phyloP scores from a whole-genome alignment of 2,888 invertebrate genomes.

The Seira musarum region DNA sequence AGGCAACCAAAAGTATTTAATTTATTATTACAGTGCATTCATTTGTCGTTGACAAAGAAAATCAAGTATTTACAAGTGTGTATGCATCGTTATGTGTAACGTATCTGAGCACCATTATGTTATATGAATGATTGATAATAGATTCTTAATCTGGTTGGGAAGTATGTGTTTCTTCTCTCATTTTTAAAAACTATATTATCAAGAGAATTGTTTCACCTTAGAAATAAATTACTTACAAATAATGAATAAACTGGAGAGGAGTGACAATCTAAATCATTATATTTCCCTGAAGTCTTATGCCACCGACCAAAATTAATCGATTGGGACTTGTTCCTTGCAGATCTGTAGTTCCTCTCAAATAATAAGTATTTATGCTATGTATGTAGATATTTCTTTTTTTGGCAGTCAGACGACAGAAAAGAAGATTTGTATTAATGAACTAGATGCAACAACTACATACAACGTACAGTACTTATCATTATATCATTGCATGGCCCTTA shows the following conservation, averaged over 20 bases:
- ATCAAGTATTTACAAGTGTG: no score
- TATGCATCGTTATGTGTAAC: not conserved
- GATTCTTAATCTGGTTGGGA: not conserved
- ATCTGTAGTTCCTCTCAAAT: constrained; percentile 31
- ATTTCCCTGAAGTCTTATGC: not conserved
- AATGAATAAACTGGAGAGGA: not conserved
- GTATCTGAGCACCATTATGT: not conserved
- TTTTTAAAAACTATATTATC: not conserved
- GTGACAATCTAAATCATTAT: not conserved
- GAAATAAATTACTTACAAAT: constrained; percentile 32
- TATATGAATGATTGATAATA: not conserved
- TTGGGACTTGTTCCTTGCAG: constrained; percentile 34
- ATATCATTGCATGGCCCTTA: no score
- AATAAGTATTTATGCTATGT: no score
- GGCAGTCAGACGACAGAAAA: constrained; percentile 35
- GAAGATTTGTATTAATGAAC: no score
- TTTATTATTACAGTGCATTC: no score
- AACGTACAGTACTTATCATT: not conserved
- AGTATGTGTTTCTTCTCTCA: not conserved
- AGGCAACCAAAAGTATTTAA: no score
- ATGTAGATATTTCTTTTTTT: constrained; percentile 6
- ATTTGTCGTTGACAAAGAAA: no score
- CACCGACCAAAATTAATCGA: no score
- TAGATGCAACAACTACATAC: not conserved
- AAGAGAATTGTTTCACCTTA: not conserved